phyloP scores from a whole-genome alignment of 2,888 invertebrate species.

The Agrochola lota region DNA sequence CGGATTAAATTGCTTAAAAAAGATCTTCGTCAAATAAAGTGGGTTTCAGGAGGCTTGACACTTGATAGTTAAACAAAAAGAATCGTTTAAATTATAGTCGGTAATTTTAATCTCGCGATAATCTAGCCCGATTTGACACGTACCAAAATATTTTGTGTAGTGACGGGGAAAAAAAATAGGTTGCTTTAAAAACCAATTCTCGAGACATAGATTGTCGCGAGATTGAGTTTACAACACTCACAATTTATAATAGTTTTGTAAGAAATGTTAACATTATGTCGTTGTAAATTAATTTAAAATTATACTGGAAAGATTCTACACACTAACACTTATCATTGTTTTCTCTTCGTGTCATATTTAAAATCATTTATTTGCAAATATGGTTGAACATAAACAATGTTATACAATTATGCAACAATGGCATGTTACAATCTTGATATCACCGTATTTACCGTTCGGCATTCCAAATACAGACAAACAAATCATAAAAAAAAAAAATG shows the following conservation, averaged over 20 bases:
- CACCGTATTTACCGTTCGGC: neutral
- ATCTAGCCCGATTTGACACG: too few relatives aligned
- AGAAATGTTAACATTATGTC: neutral
- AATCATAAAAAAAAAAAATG: too few relatives aligned
- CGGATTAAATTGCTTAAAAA: neutral
- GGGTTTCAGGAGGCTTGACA: neutral
- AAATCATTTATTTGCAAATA: neutral
- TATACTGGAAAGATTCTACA: too few relatives aligned
- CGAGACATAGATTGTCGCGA: too few relatives aligned
- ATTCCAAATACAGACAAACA: neutral
- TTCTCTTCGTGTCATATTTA: neutral
- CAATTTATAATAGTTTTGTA: neutral
- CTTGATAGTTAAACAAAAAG: neutral
- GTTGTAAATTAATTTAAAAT: neutral
- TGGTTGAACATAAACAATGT: neutral
- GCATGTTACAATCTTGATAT: neutral
- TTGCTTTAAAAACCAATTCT: too few relatives aligned
- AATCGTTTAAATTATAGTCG: neutral
- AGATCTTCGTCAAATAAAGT: conserved; percentile 4
- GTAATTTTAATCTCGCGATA: neutral
- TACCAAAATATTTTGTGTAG: too few relatives aligned
- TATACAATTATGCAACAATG: neutral
- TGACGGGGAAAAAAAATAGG: too few relatives aligned
- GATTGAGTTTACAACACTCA: neutral
- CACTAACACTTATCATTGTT: too few relatives aligned